Percentiles rank a stretch among this genome's conserved stretches.
Evolutionary conservation across 2,888 invertebrate genomes (phyloP).

Genomic region (Oasisia sp.): DNA sequence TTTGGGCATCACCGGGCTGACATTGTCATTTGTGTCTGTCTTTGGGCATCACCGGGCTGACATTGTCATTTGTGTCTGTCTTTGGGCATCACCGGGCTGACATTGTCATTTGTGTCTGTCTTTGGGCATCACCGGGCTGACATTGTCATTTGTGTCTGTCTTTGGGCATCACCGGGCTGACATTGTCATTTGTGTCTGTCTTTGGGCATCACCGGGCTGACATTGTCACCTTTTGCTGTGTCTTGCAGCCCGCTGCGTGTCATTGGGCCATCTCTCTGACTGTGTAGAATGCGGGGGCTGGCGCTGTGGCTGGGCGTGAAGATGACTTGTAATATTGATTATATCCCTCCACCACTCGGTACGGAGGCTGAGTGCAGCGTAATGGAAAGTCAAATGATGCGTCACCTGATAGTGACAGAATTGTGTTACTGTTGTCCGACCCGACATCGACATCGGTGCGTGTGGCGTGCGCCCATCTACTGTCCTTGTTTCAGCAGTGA

Average conservation of each 20-base stretch:
- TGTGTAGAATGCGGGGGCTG: background rate
- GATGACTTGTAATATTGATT: background rate
- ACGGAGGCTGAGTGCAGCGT: background rate
- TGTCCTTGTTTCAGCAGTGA: background rate
- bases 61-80: background rate
- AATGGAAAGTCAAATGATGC: background rate
- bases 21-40: too few relatives aligned
- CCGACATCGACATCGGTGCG: background rate
- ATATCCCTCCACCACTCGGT: background rate
- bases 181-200: background rate
- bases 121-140: background rate
- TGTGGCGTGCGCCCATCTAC: background rate
- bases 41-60: background rate
- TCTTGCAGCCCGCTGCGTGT: background rate
- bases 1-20: background rate
- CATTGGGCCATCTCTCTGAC: background rate
- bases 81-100: background rate
- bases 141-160: background rate
- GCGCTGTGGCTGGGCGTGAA: background rate
- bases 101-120: too few relatives aligned
- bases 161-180: background rate
- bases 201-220: background rate
- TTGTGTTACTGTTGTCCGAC: background rate
- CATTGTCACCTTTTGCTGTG: background rate
- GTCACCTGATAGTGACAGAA: background rate